Conservation (phyloP, 2,888 invertebrate species). For the Griposia aprilina region DNA sequence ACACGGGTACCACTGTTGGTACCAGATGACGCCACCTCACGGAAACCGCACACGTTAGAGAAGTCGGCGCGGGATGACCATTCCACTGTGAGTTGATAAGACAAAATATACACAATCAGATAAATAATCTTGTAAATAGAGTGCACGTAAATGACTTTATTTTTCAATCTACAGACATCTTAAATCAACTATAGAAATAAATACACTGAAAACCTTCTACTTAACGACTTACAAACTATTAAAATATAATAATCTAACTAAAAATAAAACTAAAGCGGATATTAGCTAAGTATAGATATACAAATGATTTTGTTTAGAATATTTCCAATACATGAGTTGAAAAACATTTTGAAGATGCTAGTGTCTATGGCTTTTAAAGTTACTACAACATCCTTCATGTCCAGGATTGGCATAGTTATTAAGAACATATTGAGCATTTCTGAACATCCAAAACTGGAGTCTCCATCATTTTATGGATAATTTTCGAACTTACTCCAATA, state of each 20-base stretch:
- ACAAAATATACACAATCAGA: neutral
- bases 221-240: no score
- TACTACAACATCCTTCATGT: neutral
- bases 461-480: neutral
- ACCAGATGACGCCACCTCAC: conserved; percentile 91
- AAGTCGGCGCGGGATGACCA: conserved; percentile 98
- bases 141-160: neutral
- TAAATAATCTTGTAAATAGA: neutral
- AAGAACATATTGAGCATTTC: neutral
- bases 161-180: neutral
- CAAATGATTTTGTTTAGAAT: neutral
- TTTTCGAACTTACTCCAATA: neutral
- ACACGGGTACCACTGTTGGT: conserved; percentile 86
- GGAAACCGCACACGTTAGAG: conserved; percentile 94
- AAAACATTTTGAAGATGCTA: neutral
- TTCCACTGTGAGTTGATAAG: conserved; percentile 93
- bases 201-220: no score
- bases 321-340: neutral
- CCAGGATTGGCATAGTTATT: neutral
- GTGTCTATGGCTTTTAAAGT: neutral
- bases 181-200: neutral
- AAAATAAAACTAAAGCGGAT: no score
- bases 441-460: neutral
- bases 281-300: neutral
- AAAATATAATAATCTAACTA: no score